These are phyloP conservation scores for Salvelinus sp. DNA, from an alignment of 2,113 vertebrate species.

Conservation along the genomic window DNA sequence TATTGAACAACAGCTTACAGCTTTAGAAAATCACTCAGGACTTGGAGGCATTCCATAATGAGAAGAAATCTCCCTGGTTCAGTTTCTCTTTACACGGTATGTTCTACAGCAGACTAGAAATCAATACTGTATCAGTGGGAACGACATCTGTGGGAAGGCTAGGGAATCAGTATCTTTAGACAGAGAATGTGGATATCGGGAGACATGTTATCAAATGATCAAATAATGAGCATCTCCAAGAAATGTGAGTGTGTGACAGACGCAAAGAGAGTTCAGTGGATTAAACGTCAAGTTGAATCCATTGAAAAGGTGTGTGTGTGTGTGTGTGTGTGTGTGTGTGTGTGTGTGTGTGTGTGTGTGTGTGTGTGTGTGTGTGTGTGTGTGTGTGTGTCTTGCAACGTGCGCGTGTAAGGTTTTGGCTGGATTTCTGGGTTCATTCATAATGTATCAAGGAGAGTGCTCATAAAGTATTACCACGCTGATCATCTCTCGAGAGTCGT, in stretches of 20 bases:
- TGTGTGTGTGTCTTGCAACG: slow-evolving; percentile 1
- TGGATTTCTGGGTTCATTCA: slow-evolving; percentile 3
- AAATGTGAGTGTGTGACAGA: neutral
- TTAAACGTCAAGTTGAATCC: too few species aligned
- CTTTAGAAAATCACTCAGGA: neutral
- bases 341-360: too few species aligned
- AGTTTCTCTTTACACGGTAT: neutral
- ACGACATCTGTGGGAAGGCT: slow-evolving; percentile 7
- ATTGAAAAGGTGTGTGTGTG: neutral
- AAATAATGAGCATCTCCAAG: neutral
- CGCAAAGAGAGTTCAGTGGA: too few species aligned
- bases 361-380: neutral
- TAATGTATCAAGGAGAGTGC: slow-evolving; percentile 14
- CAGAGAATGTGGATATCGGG: too few species aligned
- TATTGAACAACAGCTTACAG: neutral
- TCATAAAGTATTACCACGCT: slow-evolving; percentile 7
- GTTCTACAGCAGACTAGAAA: neutral
- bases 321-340: too few species aligned
- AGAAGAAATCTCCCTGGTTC: neutral
- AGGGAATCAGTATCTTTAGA: neutral
- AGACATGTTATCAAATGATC: neutral
- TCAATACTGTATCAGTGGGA: slow-evolving; percentile 11
- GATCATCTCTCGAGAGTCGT: neutral
- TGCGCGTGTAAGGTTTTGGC: neutral
- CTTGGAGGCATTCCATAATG: slow-evolving; percentile 6